Percentiles rank a stretch among this genome's conserved stretches.
Evolutionary conservation across 2,888 invertebrate species (phyloP).

Genomic region (Eristalis pertinax): DNA sequence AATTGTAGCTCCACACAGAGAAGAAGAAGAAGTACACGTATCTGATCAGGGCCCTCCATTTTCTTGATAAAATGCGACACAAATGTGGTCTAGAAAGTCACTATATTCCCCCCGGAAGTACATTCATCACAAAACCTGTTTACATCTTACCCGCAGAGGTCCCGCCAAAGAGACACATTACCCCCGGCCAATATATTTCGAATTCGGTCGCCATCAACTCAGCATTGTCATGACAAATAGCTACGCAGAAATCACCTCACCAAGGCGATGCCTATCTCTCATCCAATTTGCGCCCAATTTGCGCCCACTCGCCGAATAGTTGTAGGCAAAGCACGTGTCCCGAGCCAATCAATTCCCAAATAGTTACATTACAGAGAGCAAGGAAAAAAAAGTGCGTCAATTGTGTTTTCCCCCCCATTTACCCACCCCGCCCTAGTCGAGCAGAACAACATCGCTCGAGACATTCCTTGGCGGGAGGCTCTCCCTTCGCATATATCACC

Average conservation of each 20-base stretch:
- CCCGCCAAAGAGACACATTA: neutral
- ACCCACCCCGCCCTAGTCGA: neutral
- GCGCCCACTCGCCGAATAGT: neutral
- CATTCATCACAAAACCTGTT: neutral
- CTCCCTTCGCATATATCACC: conserved; percentile 17
- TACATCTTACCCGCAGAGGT: neutral
- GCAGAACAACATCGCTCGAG: neutral
- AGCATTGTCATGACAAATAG: neutral
- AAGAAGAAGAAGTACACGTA: too few species aligned
- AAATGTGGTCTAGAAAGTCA: too few species aligned
- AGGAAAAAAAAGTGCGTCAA: neutral
- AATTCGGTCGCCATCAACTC: neutral
- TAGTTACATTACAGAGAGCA: neutral
- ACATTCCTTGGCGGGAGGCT: neutral
- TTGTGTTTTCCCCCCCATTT: neutral
- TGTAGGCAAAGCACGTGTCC: neutral
- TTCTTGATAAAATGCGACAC: too few species aligned
- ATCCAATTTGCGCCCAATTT: neutral
- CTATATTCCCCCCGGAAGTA: neutral
- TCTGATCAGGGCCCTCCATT: too few species aligned
- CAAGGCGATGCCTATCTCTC: neutral
- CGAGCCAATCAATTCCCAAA: neutral
- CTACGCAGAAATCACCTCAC: neutral
- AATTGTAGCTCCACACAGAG: too few species aligned
- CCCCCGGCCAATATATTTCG: neutral